Evolutionary conservation across 2,113 vertebrate genomes (phyloP), one percentile per base, ranked within the genome.

Genomic region (Chelonoidis abingdonii): DNA sequence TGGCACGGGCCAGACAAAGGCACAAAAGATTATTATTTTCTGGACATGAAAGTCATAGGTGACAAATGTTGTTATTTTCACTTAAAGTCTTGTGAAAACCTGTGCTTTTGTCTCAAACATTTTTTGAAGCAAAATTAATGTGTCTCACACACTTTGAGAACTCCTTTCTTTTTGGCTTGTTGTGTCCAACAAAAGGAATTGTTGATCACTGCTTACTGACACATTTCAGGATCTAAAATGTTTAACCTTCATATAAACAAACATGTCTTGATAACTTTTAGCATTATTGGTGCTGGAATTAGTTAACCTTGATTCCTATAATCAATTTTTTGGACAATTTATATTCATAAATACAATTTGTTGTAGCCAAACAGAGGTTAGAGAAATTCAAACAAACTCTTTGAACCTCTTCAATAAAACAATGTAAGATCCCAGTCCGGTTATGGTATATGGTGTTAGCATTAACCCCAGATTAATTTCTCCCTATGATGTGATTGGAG

Each of bases 381-480:
- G 92, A 92, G 47, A 88, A 76, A 88, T 83, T 50, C 52, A 83
- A 88, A 41, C 6, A 89, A 92, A 29, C 5, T 27, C 0, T 59
- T 14, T 1, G 0, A 72, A 53, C 52, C 44, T 88, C 87, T 56
- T 29, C 11, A 8, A 27, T 25, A 53, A 83, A 44, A 31, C 83
- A 41, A 83, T 91, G 5, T 8, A 91, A 85, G 62, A 56, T 24
- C 14, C 11, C 29, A 50, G n/a, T 82, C 53, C 4, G 83, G 11
- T 85, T 92, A 72, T 69, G 8, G 56, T 57, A 81, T 12, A 65
- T 17, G 41, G 1, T 83, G 22, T 85, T 79, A 78, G 75, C 59
- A 56, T 56, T 56, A 95, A n/a, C 41, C 69, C 89, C 92, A 93
- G 65, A 59, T 92, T 93, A 94, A 95, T 86, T 93, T 82, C 47